Conservation (phyloP, 1,140 invertebrate genomes). For the Scylla paramamosain region DNA sequence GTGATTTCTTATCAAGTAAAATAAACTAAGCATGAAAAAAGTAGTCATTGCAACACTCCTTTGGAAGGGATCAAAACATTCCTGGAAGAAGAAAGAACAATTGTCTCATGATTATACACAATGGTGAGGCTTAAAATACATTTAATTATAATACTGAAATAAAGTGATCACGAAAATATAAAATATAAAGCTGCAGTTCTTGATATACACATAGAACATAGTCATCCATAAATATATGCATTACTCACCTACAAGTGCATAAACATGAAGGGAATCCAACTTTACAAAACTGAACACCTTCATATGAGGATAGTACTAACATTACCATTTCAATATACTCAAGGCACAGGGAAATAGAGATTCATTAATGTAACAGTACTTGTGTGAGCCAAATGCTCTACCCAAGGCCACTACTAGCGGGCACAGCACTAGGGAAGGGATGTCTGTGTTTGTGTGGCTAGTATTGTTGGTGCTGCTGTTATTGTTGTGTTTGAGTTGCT, state of each 20-base stretch:
- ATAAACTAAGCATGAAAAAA: neutral
- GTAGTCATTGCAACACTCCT: neutral
- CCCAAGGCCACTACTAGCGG: neutral
- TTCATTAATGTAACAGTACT: neutral
- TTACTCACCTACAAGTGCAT: too few species aligned
- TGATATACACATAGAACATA: too few species aligned
- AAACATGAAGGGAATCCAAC: neutral
- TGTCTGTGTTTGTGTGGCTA: neutral
- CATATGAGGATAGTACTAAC: neutral
- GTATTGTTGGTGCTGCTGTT: neutral
- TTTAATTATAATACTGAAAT: neutral
- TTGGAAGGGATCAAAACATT: neutral
- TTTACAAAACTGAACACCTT: neutral
- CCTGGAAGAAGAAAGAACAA: neutral
- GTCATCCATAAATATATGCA: too few species aligned
- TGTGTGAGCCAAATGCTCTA: neutral
- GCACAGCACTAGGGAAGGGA: neutral
- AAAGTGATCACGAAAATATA: too few species aligned
- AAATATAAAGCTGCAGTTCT: too few species aligned
- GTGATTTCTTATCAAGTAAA: neutral
- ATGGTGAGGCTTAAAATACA: neutral
- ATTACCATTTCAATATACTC: neutral
- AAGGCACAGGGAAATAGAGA: neutral
- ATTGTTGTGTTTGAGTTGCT: neutral
- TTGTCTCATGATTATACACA: neutral